phyloP scores from a whole-genome alignment of 2,113 vertebrate species.

The Tichodroma muraria region DNA sequence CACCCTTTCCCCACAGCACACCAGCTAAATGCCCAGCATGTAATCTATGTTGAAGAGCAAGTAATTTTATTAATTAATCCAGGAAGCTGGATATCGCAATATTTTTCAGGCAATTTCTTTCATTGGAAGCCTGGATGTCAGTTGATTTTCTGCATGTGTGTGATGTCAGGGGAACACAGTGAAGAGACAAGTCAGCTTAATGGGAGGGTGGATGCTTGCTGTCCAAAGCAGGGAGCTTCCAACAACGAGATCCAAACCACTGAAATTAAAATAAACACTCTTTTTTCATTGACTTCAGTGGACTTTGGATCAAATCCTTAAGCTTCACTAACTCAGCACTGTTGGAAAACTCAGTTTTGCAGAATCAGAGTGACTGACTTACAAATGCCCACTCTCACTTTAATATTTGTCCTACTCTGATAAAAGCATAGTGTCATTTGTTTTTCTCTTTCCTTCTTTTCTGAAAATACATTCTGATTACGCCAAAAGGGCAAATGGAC shows the following conservation, averaged over 20 bases:
- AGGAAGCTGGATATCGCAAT: neutral
- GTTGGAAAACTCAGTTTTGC: neutral
- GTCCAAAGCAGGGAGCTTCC: neutral
- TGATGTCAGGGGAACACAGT: neutral
- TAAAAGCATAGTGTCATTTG: neutral
- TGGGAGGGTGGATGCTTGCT: neutral
- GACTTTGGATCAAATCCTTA: neutral
- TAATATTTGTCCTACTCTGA: neutral
- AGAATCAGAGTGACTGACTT: neutral
- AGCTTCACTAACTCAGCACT: neutral
- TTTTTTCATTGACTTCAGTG: neutral
- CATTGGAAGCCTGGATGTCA: neutral
- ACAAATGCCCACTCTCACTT: neutral
- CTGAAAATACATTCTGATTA: neutral
- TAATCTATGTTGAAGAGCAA: conserved; percentile 40
- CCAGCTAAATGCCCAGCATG: neutral
- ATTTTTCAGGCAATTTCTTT: conserved; percentile 1
- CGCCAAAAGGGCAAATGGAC: neutral
- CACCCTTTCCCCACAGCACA: neutral
- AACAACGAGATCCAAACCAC: neutral
- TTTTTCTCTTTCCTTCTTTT: neutral
- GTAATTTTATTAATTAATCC: conserved; percentile 42
- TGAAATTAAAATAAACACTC: neutral
- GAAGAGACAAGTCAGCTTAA: neutral
- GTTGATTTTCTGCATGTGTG: neutral